Conservation (phyloP, 2,888 invertebrate genomes). For the Meganola albula region DNA sequence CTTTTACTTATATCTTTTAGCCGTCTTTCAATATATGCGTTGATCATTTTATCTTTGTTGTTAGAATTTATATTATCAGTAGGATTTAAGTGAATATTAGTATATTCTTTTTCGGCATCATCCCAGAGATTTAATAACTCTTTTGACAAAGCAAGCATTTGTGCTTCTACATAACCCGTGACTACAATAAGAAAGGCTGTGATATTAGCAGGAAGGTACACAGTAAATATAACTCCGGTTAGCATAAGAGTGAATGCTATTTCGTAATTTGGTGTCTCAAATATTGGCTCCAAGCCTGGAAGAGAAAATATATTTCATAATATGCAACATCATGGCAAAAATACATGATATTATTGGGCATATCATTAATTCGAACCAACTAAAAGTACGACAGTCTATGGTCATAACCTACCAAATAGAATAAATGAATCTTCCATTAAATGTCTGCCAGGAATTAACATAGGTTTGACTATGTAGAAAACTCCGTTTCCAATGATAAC, state of each 20-base stretch:
- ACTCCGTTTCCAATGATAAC: constrained; percentile 39
- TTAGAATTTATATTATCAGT: neutral
- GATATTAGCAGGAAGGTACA: constrained; percentile 39
- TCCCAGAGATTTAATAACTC: constrained; percentile 43
- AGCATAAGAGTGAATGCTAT: constrained; percentile 30
- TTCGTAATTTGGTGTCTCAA: constrained; percentile 47
- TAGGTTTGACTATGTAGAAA: constrained; percentile 33
- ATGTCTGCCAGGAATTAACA: constrained; percentile 44
- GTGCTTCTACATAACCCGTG: constrained; percentile 48
- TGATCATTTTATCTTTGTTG: constrained; percentile 10
- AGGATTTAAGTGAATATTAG: constrained; percentile 19
- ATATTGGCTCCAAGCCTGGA: constrained; percentile 49
- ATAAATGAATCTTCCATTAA: constrained; percentile 39
- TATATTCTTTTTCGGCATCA: constrained; percentile 33
- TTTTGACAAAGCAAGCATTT: constrained; percentile 43
- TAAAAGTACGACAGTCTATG: neutral
- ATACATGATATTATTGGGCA: too few relatives aligned
- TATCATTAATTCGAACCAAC: neutral
- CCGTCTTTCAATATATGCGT: constrained; percentile 12
- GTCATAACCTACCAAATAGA: constrained; percentile 37
- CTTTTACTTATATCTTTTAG: constrained; percentile 15
- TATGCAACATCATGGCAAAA: neutral
- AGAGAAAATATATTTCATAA: constrained; percentile 1
- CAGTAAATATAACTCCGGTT: constrained; percentile 26
- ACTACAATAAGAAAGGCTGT: constrained; percentile 41